phyloP scores from a whole-genome alignment of 2,797 vertebrate genomes.

The Pterois miles region DNA sequence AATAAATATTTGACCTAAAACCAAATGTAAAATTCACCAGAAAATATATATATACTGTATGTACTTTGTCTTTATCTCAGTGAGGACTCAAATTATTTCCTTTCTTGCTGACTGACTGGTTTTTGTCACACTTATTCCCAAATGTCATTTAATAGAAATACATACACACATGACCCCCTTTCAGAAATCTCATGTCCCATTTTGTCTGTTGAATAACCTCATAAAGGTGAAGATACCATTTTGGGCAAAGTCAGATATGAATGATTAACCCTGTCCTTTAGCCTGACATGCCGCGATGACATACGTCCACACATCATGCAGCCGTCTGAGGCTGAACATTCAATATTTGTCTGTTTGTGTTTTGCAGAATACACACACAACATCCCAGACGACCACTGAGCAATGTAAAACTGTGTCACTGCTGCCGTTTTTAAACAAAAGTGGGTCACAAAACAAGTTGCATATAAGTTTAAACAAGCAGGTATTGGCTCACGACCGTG shows the following conservation, averaged over 20 bases:
- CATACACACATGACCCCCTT: background rate
- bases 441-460: background rate
- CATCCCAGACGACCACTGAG: background rate
- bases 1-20: too few species aligned
- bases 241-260: constrained; percentile 9
- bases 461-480: background rate
- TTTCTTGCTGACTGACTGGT: too few species aligned
- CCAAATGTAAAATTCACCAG: too few species aligned
- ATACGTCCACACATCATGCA: constrained; percentile 45
- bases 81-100: too few species aligned
- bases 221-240: constrained; percentile 5
- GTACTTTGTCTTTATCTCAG: too few species aligned
- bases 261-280: constrained; percentile 61
- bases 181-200: background rate
- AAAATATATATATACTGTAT: too few species aligned
- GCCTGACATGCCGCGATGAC: constrained; percentile 39
- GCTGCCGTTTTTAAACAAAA: background rate
- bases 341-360: constrained; percentile 66
- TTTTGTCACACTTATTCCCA: too few species aligned
- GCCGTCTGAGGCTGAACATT: constrained; percentile 43
- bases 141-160: background rate
- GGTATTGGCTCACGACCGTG: background rate
- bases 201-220: background rate
- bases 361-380: constrained; percentile 13
- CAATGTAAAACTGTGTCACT: background rate